Evolutionary conservation across 2,888 invertebrate genomes (phyloP).

Genomic region (Cinara cedri): DNA sequence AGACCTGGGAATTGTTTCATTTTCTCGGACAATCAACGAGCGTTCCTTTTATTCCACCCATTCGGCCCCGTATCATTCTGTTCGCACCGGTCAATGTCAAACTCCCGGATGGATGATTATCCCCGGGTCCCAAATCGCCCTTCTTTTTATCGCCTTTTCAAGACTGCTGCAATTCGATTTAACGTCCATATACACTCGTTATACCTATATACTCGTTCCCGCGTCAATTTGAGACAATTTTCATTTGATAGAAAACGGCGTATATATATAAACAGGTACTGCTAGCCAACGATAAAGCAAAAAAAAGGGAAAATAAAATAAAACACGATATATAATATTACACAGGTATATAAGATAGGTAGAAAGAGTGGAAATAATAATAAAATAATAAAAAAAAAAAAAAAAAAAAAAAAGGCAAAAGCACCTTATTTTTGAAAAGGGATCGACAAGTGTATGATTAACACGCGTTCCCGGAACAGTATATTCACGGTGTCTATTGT

Average conservation of each 20-base stretch:
- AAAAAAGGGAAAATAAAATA: not conserved
- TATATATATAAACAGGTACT: not conserved
- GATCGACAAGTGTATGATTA: slow-evolving; percentile 57
- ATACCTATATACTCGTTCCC: slow-evolving; percentile 24
- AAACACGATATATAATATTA: too few species aligned
- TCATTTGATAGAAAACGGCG: slow-evolving; percentile 45
- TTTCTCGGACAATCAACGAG: slow-evolving; percentile 60
- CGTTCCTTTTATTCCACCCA: slow-evolving; percentile 54
- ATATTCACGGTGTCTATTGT: slow-evolving; percentile 13
- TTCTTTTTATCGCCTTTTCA: slow-evolving; percentile 56
- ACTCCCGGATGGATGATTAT: slow-evolving; percentile 56
- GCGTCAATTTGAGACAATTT: slow-evolving; percentile 56
- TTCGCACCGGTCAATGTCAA: slow-evolving; percentile 56
- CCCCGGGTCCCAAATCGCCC: slow-evolving; percentile 47
- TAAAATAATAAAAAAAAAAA: slow-evolving; percentile 37
- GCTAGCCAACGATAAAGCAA: not conserved
- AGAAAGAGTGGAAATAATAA: not conserved
- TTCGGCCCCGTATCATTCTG: slow-evolving; percentile 26
- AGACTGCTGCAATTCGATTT: slow-evolving; percentile 54
- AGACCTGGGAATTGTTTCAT: slow-evolving; percentile 61
- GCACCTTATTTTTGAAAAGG: slow-evolving; percentile 53
- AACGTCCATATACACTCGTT: slow-evolving; percentile 26
- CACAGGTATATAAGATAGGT: not conserved
- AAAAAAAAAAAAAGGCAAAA: slow-evolving; percentile 36
- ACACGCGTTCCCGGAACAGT: slow-evolving; percentile 52